Evolutionary conservation across 2,113 vertebrate species (phyloP).

Genomic region (Eolophus roseicapilla): DNA sequence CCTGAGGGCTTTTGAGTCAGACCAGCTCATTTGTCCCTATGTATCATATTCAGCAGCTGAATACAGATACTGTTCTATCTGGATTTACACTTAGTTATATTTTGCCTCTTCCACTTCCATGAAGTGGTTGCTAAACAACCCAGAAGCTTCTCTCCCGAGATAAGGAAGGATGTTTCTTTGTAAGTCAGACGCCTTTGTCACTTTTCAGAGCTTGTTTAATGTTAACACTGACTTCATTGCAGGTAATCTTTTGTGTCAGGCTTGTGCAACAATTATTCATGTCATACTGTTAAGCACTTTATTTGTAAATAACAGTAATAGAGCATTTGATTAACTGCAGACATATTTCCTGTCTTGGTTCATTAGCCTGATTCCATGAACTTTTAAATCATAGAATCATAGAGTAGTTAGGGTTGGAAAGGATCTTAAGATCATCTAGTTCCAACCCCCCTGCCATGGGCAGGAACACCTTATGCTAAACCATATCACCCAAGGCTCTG

Average conservation of each 20-base stretch:
- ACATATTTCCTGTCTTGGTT: not conserved
- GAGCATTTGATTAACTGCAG: not conserved
- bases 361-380: not conserved
- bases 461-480: too few relatives aligned
- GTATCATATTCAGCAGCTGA: not conserved
- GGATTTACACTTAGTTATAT: not conserved
- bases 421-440: too few relatives aligned
- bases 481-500: too few relatives aligned
- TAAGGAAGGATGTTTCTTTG: not conserved
- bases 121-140: constrained; percentile 2
- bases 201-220: not conserved
- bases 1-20: not conserved
- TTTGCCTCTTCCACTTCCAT: not conserved
- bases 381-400: not conserved
- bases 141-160: not conserved
- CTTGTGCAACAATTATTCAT: not conserved
- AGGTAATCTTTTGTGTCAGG: not conserved
- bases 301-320: not conserved
- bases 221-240: not conserved
- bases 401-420: too few relatives aligned
- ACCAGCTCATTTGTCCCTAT: not conserved
- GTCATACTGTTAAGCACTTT: not conserved
- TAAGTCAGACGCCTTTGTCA: not conserved
- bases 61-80: not conserved
- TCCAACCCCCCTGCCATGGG: too few relatives aligned